Evolutionary conservation across 2,888 invertebrate genomes (phyloP), one percentile per base, ranked within the genome.

Genomic region (Conops quadrifasciatus): DNA sequence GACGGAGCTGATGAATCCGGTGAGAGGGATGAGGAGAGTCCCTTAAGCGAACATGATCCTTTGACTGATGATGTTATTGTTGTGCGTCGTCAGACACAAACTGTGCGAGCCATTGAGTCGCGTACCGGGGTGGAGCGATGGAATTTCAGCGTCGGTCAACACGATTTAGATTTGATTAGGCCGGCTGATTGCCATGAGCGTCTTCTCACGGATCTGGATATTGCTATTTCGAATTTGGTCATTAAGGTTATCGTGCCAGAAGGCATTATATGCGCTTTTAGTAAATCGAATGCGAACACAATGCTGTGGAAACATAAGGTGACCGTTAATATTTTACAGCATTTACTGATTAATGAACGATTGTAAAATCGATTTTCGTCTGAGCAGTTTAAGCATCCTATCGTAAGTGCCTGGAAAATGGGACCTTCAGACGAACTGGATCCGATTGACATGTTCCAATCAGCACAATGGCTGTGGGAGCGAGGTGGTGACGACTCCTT

Each of bases 71-170:
- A 90, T 77, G 88, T 96, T 30, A 86, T 98, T 49, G 89, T 98
- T 19, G 86, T 98, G 67, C 90, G 93, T 76, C 89, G 96, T 45
- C 92, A 91, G 78, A 94, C 95, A 2, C 94, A 94, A 85, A 96
- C 94, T 9, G 93, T 98, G 16, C 88, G 97, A 67, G 97, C 97
- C 3, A 89, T 96, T 3, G 97, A 97, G 82, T 93, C 96, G 0
- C 88, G 92, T 67, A 91, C 92, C 13, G 97, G 98, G 2, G 85
- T 87, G 59, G 97, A 98, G 87, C 87, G 96, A 81, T 97, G 97
- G 97, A 97, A 97, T 88, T 97, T 96, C 84, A 96, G 96, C 84
- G 97, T 97, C 26, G 96, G 94, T 0, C 92, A 94, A 77, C 95
- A 96, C 84, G 93, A 96, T 77, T 82, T 97, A 65, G 91, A 91